Evolutionary conservation across 2,888 invertebrate genomes (phyloP), one percentile per base, ranked within the genome.

Genomic region (Diplazon laetatorius): DNA sequence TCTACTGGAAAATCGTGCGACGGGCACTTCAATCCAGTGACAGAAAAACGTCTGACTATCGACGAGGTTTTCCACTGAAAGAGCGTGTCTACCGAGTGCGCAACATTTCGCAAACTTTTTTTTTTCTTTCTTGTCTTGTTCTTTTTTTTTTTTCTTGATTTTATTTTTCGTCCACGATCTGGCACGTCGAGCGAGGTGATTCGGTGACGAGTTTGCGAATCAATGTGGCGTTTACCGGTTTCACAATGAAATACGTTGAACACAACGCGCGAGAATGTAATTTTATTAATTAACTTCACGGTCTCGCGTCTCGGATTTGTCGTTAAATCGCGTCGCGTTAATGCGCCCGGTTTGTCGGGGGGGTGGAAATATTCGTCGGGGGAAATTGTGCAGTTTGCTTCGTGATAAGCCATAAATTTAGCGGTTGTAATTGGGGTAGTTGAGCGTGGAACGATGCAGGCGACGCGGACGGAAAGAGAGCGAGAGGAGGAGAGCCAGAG

Each of bases 331-430:
- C 70, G 62, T 48, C 52, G 76, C 73, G 73, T 60, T 76, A 73
- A 73, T 65, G 72, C 52, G 42, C 39, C 37, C 63, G 70, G n/a
- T n/a, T 66, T 52, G 68, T 71, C 68, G 72, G 55, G 66, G 66
- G 72, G 55, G 66, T 66, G 72, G 48, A 81, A 69, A 78, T 78
- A 68, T 46, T 71, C 68, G 76, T 65, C 63, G 50, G 50, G 50
- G 78, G 78, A n/a, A n/a, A n/a, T n/a, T n/a, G 62, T 69, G 30
- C 76, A 76, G 80, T 80, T 50, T 74, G 60, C 57, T n/a, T n/a
- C 62, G 73, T 74, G 76, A 78, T 78, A 76, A 70, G 66, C 63
- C 73, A 72, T 82, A 68, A 80, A 82, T 78, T 82, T 71, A 60
- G 42, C 66, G 68, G 78, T 76, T 80, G 78, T 82, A 78, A 80